A percentile compares a stretch with the other conserved stretches of the same genome.
These are phyloP conservation scores for Aix galericulata DNA, from an alignment of 2,113 vertebrate species.

Conservation along the genomic window DNA sequence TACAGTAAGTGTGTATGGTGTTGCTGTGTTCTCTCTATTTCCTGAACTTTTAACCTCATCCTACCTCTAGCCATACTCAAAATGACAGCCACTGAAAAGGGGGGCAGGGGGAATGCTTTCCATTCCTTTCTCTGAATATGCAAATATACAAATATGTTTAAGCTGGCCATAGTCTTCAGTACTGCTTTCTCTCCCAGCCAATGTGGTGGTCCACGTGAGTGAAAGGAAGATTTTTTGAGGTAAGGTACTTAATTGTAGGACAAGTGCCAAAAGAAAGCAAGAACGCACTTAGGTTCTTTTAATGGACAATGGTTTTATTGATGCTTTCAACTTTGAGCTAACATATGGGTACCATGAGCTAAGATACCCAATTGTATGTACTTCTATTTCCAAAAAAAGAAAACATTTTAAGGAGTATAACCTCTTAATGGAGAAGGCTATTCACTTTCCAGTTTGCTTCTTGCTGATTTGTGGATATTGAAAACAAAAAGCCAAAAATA, in stretches of 20 bases:
- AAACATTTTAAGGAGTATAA: neutral
- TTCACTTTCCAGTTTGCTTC: constrained; percentile 10
- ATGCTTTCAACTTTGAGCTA: constrained; percentile 4
- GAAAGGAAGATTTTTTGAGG: neutral
- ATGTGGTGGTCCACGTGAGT: neutral
- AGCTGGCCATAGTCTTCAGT: neutral
- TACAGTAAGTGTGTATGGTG: neutral
- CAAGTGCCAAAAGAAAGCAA: neutral
- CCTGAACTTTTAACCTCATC: constrained; percentile 64
- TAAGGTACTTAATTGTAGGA: neutral
- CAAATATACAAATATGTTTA: constrained; percentile 38
- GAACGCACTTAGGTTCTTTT: neutral
- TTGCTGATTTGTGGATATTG: constrained; percentile 31
- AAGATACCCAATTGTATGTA: neutral
- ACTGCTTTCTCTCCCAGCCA: neutral
- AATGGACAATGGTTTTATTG: neutral
- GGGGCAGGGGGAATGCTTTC: neutral
- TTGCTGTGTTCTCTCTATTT: neutral
- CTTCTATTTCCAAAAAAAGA: neutral
- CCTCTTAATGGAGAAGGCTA: neutral
- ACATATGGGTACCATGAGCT: neutral
- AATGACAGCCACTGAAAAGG: neutral
- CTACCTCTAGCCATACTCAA: constrained; percentile 51
- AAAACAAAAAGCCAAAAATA: constrained; percentile 38
- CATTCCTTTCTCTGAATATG: constrained; percentile 49